These are phyloP conservation scores for Philypnodon macrostomus DNA, from an alignment of 2,797 vertebrate genomes.

Conservation along the genomic window DNA sequence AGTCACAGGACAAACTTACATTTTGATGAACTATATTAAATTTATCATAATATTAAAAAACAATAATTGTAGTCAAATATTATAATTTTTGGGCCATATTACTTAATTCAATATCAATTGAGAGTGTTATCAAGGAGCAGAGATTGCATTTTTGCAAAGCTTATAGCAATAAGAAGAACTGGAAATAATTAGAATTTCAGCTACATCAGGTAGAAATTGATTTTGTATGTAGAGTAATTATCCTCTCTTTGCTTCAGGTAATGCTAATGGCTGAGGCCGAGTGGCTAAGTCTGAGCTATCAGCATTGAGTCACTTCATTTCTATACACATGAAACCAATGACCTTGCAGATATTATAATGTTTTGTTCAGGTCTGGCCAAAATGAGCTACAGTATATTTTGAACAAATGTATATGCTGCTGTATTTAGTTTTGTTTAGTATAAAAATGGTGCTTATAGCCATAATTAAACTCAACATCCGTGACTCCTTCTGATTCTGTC, in stretches of 20 bases:
- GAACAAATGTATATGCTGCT: background rate
- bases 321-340: background rate
- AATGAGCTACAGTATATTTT: background rate
- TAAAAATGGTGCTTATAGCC: background rate
- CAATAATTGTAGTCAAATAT: too few species aligned
- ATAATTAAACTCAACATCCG: slow-evolving; percentile 6
- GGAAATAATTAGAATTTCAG: slow-evolving; percentile 5
- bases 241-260: slow-evolving; percentile 2
- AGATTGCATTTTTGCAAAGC: background rate
- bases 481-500: background rate
- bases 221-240: slow-evolving; percentile 2
- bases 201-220: slow-evolving; percentile 7
- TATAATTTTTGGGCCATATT: too few species aligned
- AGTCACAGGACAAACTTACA: too few species aligned
- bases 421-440: background rate
- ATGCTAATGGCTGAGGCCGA: slow-evolving; percentile 4
- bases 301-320: background rate
- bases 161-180: slow-evolving; percentile 1
- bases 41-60: background rate
- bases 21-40: too few species aligned
- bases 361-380: background rate
- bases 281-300: background rate
- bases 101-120: background rate
- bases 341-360: background rate
- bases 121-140: background rate